Percentiles rank a stretch among this genome's conserved stretches.
These are phyloP conservation scores for Helicoverpa assulta DNA, from an alignment of 2,888 invertebrate species.

Conservation along the genomic window DNA sequence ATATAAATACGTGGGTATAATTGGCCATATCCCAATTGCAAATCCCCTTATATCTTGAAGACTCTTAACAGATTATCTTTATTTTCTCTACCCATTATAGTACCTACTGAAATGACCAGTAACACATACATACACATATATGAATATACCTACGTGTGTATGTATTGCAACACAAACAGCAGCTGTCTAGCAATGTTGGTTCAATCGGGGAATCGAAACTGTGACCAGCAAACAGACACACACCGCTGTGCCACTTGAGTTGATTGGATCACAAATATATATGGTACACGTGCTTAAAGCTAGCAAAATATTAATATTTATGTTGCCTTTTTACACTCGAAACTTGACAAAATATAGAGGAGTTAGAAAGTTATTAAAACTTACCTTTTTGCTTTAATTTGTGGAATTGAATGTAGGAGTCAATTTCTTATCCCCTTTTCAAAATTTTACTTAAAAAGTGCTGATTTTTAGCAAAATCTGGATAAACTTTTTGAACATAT, in stretches of 20 bases:
- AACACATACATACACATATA: background rate
- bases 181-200: conserved; percentile 39
- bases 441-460: too few species aligned
- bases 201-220: conserved; percentile 49
- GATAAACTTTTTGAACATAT: conserved; percentile 6
- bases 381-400: too few species aligned
- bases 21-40: too few species aligned
- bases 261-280: conserved; percentile 42
- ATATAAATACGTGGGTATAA: too few species aligned
- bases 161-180: conserved; percentile 37
- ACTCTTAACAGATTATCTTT: too few species aligned
- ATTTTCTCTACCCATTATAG: too few species aligned
- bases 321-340: background rate
- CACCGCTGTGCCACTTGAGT: conserved; percentile 33
- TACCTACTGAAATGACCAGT: conserved; percentile 7
- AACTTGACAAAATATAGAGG: background rate
- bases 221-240: conserved; percentile 42
- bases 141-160: background rate
- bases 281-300: background rate
- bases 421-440: too few species aligned
- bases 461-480: too few species aligned
- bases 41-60: too few species aligned
- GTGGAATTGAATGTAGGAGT: too few species aligned
- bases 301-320: background rate
- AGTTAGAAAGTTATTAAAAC: too few species aligned